These are phyloP conservation scores for Liopterus haemorrhoidalis DNA, from an alignment of 2,888 invertebrate genomes.

Conservation along the genomic window DNA sequence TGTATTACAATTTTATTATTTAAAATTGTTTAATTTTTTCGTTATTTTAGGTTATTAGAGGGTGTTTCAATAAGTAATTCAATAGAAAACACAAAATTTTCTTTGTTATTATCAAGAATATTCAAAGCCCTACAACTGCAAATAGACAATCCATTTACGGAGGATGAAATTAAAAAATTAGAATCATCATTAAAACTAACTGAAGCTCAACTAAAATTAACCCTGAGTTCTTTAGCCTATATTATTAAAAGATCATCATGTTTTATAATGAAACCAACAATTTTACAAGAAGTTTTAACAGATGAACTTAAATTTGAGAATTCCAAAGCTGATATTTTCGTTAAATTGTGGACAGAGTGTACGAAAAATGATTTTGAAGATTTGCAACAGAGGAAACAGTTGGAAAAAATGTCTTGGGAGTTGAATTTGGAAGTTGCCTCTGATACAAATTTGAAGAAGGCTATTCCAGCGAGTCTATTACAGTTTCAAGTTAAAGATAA, in stretches of 20 bases:
- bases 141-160: constrained; percentile 33
- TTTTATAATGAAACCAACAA: constrained; percentile 52
- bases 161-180: constrained; percentile 35
- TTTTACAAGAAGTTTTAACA: constrained; percentile 48
- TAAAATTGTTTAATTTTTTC: constrained; percentile 5
- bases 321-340: constrained; percentile 52
- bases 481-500: constrained; percentile 44
- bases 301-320: constrained; percentile 48
- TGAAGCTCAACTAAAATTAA: constrained; percentile 32
- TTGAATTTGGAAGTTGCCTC: constrained; percentile 51
- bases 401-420: constrained; percentile 53
- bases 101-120: constrained; percentile 35
- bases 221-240: constrained; percentile 34
- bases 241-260: constrained; percentile 49
- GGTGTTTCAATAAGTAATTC: constrained; percentile 39
- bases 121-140: constrained; percentile 28
- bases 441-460: constrained; percentile 46
- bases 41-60: constrained; percentile 36
- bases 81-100: constrained; percentile 35
- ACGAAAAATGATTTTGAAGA: constrained; percentile 51
- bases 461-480: constrained; percentile 47
- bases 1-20: constrained; percentile 8
- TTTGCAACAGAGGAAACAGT: constrained; percentile 46
- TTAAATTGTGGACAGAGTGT: constrained; percentile 50
- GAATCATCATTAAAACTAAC: constrained; percentile 36